Conservation (phyloP, 2,113 vertebrate genomes). For the Pangasianodon hypophthalmus region DNA sequence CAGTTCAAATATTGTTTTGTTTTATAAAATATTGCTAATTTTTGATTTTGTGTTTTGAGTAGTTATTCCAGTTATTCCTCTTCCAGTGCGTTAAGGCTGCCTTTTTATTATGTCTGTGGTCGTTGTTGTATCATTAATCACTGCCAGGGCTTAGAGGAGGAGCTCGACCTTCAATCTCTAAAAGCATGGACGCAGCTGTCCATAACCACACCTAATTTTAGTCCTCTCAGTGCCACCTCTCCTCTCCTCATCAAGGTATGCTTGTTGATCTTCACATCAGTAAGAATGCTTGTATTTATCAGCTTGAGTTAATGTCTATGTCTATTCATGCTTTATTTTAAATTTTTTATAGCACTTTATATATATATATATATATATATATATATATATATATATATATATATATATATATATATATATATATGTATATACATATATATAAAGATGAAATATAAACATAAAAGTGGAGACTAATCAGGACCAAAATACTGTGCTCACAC, state of each 20-base stretch:
- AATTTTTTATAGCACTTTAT: background rate
- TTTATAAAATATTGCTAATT: background rate
- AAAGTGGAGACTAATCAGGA: background rate
- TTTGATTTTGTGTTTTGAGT: background rate
- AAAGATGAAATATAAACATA: background rate
- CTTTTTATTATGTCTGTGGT: slow-evolving; percentile 42
- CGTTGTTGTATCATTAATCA: slow-evolving; percentile 54
- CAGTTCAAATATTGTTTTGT: background rate
- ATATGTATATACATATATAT: no score
- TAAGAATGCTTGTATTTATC: background rate
- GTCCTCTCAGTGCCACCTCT: slow-evolving; percentile 5
- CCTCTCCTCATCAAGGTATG: background rate
- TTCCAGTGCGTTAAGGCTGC: background rate
- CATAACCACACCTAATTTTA: slow-evolving; percentile 57
- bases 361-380: no score
- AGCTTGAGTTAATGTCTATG: background rate
- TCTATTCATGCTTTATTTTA: background rate
- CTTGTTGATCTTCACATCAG: background rate
- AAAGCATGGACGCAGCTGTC: slow-evolving; percentile 53
- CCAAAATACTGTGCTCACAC: background rate
- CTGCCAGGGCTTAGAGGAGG: slow-evolving; percentile 40
- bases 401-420: no score
- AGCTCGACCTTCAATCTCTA: slow-evolving; percentile 48
- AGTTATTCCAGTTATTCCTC: background rate
- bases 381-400: no score